These are phyloP conservation scores for Paradoxurus hermaphroditus DNA, from an alignment of 2,113 vertebrate genomes.

Conservation along the genomic window DNA sequence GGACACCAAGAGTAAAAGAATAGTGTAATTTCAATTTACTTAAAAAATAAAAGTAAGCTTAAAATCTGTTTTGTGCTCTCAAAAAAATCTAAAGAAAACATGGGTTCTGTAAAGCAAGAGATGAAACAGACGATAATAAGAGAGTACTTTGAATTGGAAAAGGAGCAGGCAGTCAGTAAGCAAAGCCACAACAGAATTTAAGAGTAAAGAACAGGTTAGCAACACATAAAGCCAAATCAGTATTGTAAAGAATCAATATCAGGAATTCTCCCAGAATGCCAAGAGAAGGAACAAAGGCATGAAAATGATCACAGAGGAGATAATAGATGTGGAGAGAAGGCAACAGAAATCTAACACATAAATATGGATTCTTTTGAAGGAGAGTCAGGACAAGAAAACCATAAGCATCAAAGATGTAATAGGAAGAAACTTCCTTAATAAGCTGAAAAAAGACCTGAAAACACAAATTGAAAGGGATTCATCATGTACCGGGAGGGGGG, in stretches of 20 bases:
- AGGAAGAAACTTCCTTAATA: background rate
- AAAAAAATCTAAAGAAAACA: background rate
- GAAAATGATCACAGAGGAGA: background rate
- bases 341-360: background rate
- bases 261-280: background rate
- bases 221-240: background rate
- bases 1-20: background rate
- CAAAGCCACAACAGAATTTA: background rate
- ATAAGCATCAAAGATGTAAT: background rate
- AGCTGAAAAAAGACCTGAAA: background rate
- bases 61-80: background rate
- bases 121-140: background rate
- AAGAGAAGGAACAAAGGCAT: background rate
- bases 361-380: background rate
- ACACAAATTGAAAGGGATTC: background rate
- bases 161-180: background rate
- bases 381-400: background rate
- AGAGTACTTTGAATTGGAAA: background rate
- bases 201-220: background rate
- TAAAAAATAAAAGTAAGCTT: background rate
- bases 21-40: background rate
- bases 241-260: background rate
- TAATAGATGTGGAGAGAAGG: background rate
- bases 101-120: background rate
- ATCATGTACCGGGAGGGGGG: background rate